phyloP scores from a whole-genome alignment of 2,888 invertebrate species.

The Gasteruption jaculator region DNA sequence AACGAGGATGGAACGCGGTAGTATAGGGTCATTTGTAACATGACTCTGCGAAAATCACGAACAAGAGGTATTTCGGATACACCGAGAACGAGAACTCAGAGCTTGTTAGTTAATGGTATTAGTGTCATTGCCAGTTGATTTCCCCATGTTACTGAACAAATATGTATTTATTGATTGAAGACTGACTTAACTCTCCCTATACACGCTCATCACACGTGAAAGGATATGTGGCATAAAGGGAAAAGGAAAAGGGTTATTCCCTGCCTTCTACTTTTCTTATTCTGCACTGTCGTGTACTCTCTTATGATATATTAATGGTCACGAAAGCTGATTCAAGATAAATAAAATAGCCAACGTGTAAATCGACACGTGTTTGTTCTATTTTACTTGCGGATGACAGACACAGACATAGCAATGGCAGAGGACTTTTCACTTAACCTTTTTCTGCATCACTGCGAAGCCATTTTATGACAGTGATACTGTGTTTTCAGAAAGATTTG shows the following conservation, averaged over 20 bases:
- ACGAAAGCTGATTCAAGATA: constrained; percentile 36
- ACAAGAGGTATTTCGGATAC: constrained; percentile 28
- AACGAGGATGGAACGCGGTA: constrained; percentile 44
- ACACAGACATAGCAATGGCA: constrained; percentile 19
- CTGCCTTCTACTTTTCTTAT: constrained; percentile 1
- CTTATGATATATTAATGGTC: constrained; percentile 33
- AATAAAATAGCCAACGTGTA: constrained; percentile 41
- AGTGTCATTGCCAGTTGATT: constrained; percentile 44
- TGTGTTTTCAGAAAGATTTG: too few species aligned
- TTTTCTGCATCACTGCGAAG: too few species aligned
- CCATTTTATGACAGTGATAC: too few species aligned
- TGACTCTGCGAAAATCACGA: constrained; percentile 47
- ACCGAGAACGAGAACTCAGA: too few species aligned
- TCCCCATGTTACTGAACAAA: constrained; percentile 38
- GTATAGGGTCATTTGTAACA: constrained; percentile 44
- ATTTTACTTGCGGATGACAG: constrained; percentile 22
- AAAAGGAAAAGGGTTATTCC: constrained; percentile 26
- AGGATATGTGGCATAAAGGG: too few species aligned
- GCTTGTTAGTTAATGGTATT: constrained; percentile 41
- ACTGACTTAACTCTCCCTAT: too few species aligned
- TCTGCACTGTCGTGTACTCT: too few species aligned
- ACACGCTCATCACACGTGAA: too few species aligned
- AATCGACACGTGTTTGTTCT: constrained; percentile 39
- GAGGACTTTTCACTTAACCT: constrained; percentile 22
- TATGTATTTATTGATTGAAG: constrained; percentile 47